Evolutionary conservation across 2,797 vertebrate genomes (phyloP).

Genomic region (Meda fulgida): DNA sequence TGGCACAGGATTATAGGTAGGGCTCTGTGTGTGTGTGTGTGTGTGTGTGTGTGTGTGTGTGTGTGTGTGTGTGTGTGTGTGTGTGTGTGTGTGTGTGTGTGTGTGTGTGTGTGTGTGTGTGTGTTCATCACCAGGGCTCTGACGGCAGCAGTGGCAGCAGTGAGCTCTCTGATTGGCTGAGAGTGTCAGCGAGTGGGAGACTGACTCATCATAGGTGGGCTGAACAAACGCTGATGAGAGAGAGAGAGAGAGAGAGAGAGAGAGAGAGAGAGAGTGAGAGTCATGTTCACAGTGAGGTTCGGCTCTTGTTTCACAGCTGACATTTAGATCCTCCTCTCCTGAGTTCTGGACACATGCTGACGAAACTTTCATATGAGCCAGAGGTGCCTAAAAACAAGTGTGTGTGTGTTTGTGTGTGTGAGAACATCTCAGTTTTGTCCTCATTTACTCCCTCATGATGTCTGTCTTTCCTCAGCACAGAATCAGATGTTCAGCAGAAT

Average conservation of each 20-base stretch:
- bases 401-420: background rate
- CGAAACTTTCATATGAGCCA: background rate
- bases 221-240: slow-evolving; percentile 58
- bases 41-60: background rate
- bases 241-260: slow-evolving; percentile 33
- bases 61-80: slow-evolving; percentile 25
- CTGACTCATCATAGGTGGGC: slow-evolving; percentile 65
- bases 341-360: background rate
- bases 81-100: slow-evolving; percentile 17
- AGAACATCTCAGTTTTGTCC: background rate
- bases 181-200: slow-evolving; percentile 60
- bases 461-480: background rate
- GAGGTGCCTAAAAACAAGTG: background rate
- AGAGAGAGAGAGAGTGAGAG: slow-evolving; percentile 21
- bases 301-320: slow-evolving; percentile 22
- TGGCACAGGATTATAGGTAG: slow-evolving; percentile 24
- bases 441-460: background rate
- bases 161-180: slow-evolving; percentile 55
- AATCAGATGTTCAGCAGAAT: background rate
- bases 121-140: slow-evolving; percentile 56
- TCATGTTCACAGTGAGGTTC: slow-evolving; percentile 9
- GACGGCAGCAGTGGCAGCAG: slow-evolving; percentile 57
- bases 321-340: slow-evolving; percentile 49
- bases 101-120: slow-evolving; percentile 29
- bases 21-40: background rate